Percentiles rank a stretch among this genome's conserved stretches.
These are phyloP conservation scores for Cataglyphis rosenhaueri DNA, from an alignment of 2,888 invertebrate species.

Conservation along the genomic window DNA sequence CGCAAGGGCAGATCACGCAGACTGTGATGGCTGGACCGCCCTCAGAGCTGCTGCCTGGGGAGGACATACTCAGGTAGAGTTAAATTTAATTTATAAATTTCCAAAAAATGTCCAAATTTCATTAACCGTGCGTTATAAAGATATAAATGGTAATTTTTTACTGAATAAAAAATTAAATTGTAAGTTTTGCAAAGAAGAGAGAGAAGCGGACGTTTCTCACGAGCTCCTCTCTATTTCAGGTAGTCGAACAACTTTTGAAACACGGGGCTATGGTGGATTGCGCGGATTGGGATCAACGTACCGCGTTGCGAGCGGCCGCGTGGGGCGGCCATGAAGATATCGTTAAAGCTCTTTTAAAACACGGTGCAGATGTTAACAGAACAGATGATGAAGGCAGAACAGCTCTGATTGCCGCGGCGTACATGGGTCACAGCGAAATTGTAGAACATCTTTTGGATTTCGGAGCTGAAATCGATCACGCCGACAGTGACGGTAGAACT, in stretches of 20 bases:
- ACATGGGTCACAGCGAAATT: constrained; percentile 98
- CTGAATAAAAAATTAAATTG: constrained; percentile 15
- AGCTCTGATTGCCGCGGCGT: constrained; percentile 97
- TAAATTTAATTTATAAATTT: constrained; percentile 25
- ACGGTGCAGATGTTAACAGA: constrained; percentile 92
- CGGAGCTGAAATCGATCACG: constrained; percentile 94
- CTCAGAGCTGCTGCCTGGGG: constrained; percentile 98
- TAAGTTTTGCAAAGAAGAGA: neutral
- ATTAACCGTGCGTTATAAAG: constrained; percentile 5
- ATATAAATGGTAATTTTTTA: constrained; percentile 7
- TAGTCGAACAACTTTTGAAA: constrained; percentile 92
- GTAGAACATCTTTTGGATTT: constrained; percentile 93
- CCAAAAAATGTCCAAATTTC: neutral
- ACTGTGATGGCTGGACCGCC: constrained; percentile 96
- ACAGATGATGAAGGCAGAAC: constrained; percentile 97
- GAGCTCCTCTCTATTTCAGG: constrained; percentile 85
- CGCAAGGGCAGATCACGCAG: constrained; percentile 91
- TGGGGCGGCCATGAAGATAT: constrained; percentile 98
- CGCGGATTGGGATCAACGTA: constrained; percentile 95
- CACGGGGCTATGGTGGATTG: constrained; percentile 94
- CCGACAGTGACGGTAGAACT: constrained; percentile 95
- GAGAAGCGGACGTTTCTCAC: constrained; percentile 13
- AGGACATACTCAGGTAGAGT: constrained; percentile 93
- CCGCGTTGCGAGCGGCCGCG: constrained; percentile 95
- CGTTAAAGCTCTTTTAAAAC: constrained; percentile 90